Evolutionary conservation across 2,113 vertebrate species (phyloP).

Genomic region (Bubo bubo): DNA sequence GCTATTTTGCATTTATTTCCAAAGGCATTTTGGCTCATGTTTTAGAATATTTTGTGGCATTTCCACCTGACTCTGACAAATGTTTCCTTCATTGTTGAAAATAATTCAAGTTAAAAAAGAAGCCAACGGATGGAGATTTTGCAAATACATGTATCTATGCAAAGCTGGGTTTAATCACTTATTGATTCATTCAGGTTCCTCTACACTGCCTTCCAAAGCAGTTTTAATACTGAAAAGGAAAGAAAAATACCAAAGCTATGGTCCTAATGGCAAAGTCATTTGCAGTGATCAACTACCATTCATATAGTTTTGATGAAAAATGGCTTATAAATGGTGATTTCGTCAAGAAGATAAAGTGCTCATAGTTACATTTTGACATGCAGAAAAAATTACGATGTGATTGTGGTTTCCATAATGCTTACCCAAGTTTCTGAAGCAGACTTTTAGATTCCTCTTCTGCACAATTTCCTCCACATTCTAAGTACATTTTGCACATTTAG

Average conservation of each 20-base stretch:
- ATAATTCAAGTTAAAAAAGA: slow-evolving; percentile 60
- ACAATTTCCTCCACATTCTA: neutral
- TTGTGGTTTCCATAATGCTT: slow-evolving; percentile 37
- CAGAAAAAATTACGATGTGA: slow-evolving; percentile 40
- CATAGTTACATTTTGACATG: slow-evolving; percentile 59
- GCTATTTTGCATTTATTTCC: neutral
- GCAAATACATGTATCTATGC: slow-evolving; percentile 34
- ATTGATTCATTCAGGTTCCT: slow-evolving; percentile 60
- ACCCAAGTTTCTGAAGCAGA: slow-evolving; percentile 25
- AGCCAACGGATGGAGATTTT: neutral
- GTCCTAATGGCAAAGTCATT: slow-evolving; percentile 66
- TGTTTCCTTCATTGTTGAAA: slow-evolving; percentile 44
- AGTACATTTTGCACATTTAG: neutral
- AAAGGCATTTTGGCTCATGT: neutral
- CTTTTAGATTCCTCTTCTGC: neutral
- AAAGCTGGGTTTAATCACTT: slow-evolving; percentile 66
- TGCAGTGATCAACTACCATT: slow-evolving; percentile 65
- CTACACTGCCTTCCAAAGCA: slow-evolving; percentile 26
- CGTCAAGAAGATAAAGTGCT: slow-evolving; percentile 57
- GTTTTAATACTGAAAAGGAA: slow-evolving; percentile 32
- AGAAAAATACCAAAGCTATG: slow-evolving; percentile 57
- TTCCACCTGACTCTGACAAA: slow-evolving; percentile 46
- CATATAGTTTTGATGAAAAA: slow-evolving; percentile 64
- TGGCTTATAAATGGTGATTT: slow-evolving; percentile 63
- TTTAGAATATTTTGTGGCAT: neutral